These are phyloP conservation scores for Neomorphus geoffroyi DNA, from an alignment of 2,797 vertebrate species.

Conservation along the genomic window DNA sequence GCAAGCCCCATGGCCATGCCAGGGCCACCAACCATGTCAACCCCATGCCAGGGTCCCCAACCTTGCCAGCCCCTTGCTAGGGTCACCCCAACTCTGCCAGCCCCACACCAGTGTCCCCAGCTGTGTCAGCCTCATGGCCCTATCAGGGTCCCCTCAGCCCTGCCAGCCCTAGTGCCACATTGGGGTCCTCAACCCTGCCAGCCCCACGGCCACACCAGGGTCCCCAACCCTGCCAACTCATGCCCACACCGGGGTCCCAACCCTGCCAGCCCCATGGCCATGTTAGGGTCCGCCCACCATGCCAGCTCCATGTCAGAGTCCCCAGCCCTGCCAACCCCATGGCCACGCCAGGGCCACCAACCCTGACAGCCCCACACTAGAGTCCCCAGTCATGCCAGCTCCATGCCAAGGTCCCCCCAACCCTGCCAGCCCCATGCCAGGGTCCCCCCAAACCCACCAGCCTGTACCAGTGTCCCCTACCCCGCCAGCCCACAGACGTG, in stretches of 20 bases:
- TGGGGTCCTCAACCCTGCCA: too few species aligned
- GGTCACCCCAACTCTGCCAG: neutral
- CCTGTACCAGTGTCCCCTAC: too few species aligned
- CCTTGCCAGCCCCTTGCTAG: too few species aligned
- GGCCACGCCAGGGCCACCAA: fast-evolving
- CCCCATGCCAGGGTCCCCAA: neutral
- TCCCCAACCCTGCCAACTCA: neutral
- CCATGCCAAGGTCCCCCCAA: too few species aligned
- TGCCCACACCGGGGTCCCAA: neutral
- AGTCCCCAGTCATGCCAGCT: too few species aligned
- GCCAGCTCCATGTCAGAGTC: neutral
- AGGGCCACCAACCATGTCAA: neutral
- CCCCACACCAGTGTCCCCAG: neutral
- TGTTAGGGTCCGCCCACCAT: neutral
- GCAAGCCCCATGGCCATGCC: too few species aligned
- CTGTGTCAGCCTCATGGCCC: neutral
- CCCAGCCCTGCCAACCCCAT: neutral
- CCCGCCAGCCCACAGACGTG: neutral
- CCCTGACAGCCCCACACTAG: neutral
- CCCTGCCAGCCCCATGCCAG: neutral
- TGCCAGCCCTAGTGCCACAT: neutral
- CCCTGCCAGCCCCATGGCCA: neutral
- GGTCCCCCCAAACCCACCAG: too few species aligned
- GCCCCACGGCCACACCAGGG: neutral
- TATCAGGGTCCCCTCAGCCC: neutral